Evolutionary conservation across 2,888 invertebrate genomes (phyloP).

Genomic region (Sarcophaga caerulescens): DNA sequence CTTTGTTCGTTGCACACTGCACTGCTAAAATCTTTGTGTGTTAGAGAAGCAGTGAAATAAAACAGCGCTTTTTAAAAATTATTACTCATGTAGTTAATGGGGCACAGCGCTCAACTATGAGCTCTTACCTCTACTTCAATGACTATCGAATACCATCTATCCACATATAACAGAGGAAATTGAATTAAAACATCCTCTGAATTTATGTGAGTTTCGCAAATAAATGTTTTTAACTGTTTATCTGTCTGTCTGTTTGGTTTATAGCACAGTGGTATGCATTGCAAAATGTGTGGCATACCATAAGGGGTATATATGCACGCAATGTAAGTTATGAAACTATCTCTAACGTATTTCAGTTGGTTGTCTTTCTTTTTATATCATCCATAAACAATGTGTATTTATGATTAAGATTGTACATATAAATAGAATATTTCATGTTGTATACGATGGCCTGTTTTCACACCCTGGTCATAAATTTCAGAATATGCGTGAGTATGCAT

Average conservation of each 20-base stretch:
- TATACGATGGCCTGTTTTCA: not conserved
- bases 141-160: not conserved
- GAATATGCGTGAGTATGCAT: slow-evolving; percentile 17
- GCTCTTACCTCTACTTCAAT: not conserved
- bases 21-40: not conserved
- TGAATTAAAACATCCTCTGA: slow-evolving; percentile 30
- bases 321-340: too few species aligned
- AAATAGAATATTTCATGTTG: not conserved
- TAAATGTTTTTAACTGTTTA: not conserved
- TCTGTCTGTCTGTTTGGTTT: not conserved
- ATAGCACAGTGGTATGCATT: not conserved
- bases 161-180: not conserved
- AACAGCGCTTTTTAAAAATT: slow-evolving; percentile 8
- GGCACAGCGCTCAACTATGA: not conserved
- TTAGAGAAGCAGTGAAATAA: not conserved
- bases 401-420: not conserved
- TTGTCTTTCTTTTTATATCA: not conserved
- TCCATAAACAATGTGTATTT: not conserved
- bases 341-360: too few species aligned
- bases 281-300: not conserved
- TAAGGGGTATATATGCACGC: not conserved
- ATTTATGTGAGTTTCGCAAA: slow-evolving; percentile 3
- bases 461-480: slow-evolving; percentile 19
- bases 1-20: not conserved
- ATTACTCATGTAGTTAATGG: slow-evolving; percentile 5